A percentile compares a stretch with the other conserved stretches of the same genome.
phyloP scores from a whole-genome alignment of 2,797 vertebrate species.

The Melanotaenia trifasciata region DNA sequence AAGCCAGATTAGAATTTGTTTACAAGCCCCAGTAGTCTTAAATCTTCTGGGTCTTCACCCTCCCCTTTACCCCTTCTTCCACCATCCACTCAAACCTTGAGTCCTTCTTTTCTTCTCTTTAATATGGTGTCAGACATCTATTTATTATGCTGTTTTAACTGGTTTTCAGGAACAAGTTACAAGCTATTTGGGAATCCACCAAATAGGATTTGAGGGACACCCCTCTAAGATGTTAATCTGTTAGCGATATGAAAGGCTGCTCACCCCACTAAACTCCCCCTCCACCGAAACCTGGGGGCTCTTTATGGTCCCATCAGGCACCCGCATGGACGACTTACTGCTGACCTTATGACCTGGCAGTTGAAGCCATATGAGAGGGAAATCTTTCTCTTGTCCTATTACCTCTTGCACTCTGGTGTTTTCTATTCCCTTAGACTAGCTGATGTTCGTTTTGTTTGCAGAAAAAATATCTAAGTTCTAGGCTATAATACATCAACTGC shows the following conservation, averaged over 20 bases:
- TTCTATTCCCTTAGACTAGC: slow-evolving; percentile 5
- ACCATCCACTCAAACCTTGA: slow-evolving; percentile 52
- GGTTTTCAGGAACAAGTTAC: slow-evolving; percentile 81
- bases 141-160: slow-evolving; percentile 86
- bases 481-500: not conserved
- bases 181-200: slow-evolving; percentile 84
- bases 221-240: slow-evolving; percentile 86
- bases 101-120: slow-evolving; percentile 75
- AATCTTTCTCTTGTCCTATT: slow-evolving; percentile 74
- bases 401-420: slow-evolving; percentile 17
- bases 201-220: slow-evolving; percentile 81
- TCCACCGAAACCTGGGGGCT: slow-evolving; percentile 72
- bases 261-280: slow-evolving; percentile 81
- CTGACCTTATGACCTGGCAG: slow-evolving; percentile 83
- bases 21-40: slow-evolving; percentile 85
- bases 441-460: not conserved
- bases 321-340: slow-evolving; percentile 83
- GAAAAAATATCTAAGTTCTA: not conserved
- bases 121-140: slow-evolving; percentile 85
- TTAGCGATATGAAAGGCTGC: slow-evolving; percentile 83
- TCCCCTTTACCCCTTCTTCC: slow-evolving; percentile 29
- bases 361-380: slow-evolving; percentile 82
- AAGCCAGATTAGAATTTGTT: slow-evolving; percentile 85
- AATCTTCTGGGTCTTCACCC: slow-evolving; percentile 79
- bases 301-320: slow-evolving; percentile 86